These are phyloP conservation scores for Neofelis nebulosa DNA, from an alignment of 2,113 vertebrate species.

Conservation along the genomic window DNA sequence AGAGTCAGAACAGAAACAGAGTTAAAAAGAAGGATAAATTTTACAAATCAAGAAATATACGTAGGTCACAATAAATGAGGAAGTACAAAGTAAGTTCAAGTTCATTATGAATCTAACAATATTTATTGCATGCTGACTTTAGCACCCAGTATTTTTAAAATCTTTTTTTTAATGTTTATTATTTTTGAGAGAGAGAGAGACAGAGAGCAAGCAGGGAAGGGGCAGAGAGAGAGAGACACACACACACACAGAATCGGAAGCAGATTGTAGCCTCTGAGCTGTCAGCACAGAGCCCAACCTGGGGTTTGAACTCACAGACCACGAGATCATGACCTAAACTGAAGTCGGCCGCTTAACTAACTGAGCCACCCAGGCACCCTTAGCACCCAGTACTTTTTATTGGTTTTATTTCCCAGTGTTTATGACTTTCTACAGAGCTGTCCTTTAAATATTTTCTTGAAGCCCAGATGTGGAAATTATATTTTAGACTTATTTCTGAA, in stretches of 20 bases:
- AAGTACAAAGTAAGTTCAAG: neutral
- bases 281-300: no score
- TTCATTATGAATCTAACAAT: neutral
- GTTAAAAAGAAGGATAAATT: neutral
- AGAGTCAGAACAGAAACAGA: neutral
- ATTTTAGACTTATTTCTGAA: neutral
- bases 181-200: no score
- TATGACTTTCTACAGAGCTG: neutral
- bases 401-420: neutral
- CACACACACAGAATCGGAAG: no score
- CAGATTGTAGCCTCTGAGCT: no score
- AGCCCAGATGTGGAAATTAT: neutral
- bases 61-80: neutral
- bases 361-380: no score
- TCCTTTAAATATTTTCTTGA: neutral
- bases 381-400: neutral
- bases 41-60: neutral
- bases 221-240: no score
- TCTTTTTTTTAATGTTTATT: no score
- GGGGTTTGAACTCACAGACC: no score
- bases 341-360: no score
- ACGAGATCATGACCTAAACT: no score
- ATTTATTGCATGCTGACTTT: neutral
- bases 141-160: neutral
- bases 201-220: no score